Conservation (phyloP, 2,888 invertebrate species). For the Epicampocera succincta region DNA sequence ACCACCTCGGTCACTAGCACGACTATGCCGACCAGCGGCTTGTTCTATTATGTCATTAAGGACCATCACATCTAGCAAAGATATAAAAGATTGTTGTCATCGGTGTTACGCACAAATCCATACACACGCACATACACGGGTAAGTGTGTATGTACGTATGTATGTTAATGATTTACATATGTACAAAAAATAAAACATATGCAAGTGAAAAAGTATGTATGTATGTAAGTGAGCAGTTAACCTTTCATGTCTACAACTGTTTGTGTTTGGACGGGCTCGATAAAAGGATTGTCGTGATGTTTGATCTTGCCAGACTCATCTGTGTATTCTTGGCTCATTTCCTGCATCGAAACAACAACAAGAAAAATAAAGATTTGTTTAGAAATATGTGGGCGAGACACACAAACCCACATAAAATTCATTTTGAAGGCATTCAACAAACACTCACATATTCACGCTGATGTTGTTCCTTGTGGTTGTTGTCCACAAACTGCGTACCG, state of each 20-base stretch:
- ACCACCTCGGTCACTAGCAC: constrained; percentile 94
- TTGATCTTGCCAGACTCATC: constrained; percentile 92
- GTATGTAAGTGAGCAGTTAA: constrained; percentile 77
- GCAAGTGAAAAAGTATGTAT: neutral
- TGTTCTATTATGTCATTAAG: constrained; percentile 98
- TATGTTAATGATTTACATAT: neutral
- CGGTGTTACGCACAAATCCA: neutral
- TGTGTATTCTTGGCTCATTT: constrained; percentile 89
- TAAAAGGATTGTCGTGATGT: constrained; percentile 94
- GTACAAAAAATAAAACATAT: too few relatives aligned
- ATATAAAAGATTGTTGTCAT: constrained; percentile 20
- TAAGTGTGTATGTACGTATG: neutral
- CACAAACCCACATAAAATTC: too few relatives aligned
- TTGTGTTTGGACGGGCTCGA: constrained; percentile 92
- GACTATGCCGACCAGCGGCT: constrained; percentile 93
- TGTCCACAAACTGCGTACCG: constrained; percentile 84
- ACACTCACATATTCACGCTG: constrained; percentile 88
- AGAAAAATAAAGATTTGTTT: too few relatives aligned
- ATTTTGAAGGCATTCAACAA: neutral
- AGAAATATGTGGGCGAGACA: too few relatives aligned
- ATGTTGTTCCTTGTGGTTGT: constrained; percentile 83
- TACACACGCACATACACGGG: neutral
- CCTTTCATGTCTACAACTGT: constrained; percentile 97
- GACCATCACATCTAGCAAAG: constrained; percentile 93
- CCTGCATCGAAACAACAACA: too few relatives aligned